Evolutionary conservation across 2,797 vertebrate species (phyloP).

Genomic region (Spinibarbus caldwelli): DNA sequence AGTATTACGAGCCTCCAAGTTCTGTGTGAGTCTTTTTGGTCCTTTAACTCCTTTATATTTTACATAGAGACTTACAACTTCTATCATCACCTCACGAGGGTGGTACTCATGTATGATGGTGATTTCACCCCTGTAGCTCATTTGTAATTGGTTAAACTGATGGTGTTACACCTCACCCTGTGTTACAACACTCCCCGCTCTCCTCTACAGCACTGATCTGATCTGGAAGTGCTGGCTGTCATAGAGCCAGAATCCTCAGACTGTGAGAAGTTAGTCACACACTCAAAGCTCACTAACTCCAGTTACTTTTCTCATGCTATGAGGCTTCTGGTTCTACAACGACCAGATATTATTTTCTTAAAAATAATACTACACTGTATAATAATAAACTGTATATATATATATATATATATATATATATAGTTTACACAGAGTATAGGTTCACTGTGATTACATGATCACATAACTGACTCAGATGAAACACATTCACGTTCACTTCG

Average conservation of each 20-base stretch:
- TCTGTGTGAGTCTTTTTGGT: background rate
- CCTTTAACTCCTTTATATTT: background rate
- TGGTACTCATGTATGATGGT: background rate
- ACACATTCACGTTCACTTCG: slow-evolving; percentile 71
- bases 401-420: background rate
- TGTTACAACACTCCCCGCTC: background rate
- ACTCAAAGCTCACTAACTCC: slow-evolving; percentile 17
- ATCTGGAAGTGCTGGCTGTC: background rate
- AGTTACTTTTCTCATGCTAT: background rate
- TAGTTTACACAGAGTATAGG: background rate
- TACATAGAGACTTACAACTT: background rate
- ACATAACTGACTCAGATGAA: slow-evolving; percentile 28
- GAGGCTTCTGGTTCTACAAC: background rate
- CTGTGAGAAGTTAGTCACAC: slow-evolving; percentile 23
- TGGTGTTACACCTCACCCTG: slow-evolving; percentile 21
- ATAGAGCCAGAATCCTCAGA: background rate
- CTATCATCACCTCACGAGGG: background rate
- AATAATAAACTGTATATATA: background rate
- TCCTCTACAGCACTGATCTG: background rate
- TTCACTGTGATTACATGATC: background rate
- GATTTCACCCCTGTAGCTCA: slow-evolving; percentile 11
- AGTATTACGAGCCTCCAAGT: background rate
- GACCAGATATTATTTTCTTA: background rate
- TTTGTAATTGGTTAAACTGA: slow-evolving; percentile 27
- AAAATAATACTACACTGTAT: background rate